Base-by-base conservation (phyloP, 2,113 vertebrate species). In the Porphyrio hochstetteri region DNA sequence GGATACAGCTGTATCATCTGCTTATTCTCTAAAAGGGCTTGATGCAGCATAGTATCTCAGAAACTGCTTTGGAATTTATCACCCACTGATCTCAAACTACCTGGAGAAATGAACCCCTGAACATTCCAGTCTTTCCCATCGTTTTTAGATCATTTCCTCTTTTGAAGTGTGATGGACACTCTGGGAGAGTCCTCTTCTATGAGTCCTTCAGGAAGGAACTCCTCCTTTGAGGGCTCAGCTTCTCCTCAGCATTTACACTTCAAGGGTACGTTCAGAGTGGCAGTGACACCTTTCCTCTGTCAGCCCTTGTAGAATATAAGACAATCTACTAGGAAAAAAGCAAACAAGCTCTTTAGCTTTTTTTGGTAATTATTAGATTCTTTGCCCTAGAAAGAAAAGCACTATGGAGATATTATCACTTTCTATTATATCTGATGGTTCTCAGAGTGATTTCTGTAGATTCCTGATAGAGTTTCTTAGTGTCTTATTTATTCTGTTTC, bases 401-500 rank as follows among this genome's bases (percentile, higher is more conserved):
- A 59, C 74, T 21, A 5, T 61, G 77, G 90, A 91, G 36, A 35
- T 59, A 71, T 92, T 86, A 93, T 79, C 64, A 48, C 57, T 96
- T 92, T 83, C 80, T 91, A 65, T 95, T 84, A 33, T 24, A 86
- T 75, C 50, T 76, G 72, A 57, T 72, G 56, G 52, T 69, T 86
- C 80, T 91, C n/a, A 44, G 80, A 87, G 44, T 96, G 88, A 63
- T 91, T 96, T 94, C 81, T 92, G 74, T 63, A 61, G 91, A 55
- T 40, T 96, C 74, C 23, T 92, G 72, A 93, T 91, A 92, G 53
- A 69, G 52, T 87, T 97, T 96, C 86, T 65, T 42, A 70, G 77
- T 63, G 40, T 75, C 92, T 63, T 92, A 94, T 97, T 91, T 91
- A 93, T 94, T 96, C 93, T 82, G 28, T 86, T 96, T 95, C 77